A percentile compares a stretch with the other conserved stretches of the same genome.
These are phyloP conservation scores for Henricia sp. DNA, from an alignment of 53 echinoderm and acorn worm species.

Conservation along the genomic window DNA sequence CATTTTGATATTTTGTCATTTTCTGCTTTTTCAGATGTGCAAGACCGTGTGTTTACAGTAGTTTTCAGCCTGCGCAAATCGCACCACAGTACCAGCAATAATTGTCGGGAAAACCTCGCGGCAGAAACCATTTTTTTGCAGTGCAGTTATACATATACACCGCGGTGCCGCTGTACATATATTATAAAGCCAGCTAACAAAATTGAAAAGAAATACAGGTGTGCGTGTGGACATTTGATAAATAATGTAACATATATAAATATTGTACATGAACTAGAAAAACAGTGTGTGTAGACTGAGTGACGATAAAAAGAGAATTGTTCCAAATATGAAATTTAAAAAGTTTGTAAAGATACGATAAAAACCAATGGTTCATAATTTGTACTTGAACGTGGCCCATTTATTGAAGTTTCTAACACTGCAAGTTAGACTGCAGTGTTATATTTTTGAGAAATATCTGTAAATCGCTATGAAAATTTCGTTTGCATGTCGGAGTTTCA, in stretches of 20 bases:
- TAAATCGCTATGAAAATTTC: neutral
- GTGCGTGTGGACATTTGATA: slow-evolving; percentile 48
- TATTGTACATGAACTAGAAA: slow-evolving; percentile 5
- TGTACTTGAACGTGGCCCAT: slow-evolving; percentile 28
- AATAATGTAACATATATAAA: neutral
- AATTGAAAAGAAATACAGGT: neutral
- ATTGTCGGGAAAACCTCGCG: neutral
- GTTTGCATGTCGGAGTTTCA: slow-evolving; percentile 11
- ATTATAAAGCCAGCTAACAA: neutral
- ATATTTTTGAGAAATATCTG: neutral
- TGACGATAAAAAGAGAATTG: slow-evolving; percentile 8
- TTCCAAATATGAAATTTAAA: neutral
- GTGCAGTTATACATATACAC: neutral
- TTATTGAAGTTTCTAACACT: neutral
- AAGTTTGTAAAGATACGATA: slow-evolving; percentile 26
- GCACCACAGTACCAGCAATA: slow-evolving; percentile 24
- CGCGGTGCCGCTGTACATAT: neutral
- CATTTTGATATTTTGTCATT: neutral
- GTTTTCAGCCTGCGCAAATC: too few species aligned
- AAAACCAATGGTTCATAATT: slow-evolving; percentile 13
- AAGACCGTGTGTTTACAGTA: too few species aligned
- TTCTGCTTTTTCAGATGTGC: neutral
- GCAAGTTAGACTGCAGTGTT: neutral
- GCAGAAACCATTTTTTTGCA: neutral
- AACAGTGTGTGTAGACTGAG: slow-evolving; percentile 28